Base-by-base conservation (phyloP, 2,797 vertebrate genomes). In the Falco peregrinus region DNA sequence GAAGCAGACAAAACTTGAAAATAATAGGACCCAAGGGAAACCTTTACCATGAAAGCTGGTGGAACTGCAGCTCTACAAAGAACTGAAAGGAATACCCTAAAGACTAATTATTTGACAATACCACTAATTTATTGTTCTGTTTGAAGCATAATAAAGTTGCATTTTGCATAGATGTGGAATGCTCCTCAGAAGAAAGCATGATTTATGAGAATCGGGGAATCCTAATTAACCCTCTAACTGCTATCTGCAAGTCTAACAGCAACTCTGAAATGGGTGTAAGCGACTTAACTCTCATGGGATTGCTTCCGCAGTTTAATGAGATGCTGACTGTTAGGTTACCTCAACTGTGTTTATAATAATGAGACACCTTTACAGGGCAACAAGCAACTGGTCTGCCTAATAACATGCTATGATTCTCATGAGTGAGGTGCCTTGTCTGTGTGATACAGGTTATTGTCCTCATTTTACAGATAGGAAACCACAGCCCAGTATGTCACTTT, bases 71-170 rank as follows among this genome's bases (percentile, higher is more conserved):
- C 28, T 67, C 92, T 83, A 90, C 84, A 84, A 94, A 89, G 90
- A 88, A 93, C 64, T 0, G 0, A 85, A 79, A 92, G 39, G 70
- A 97, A 97, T 91, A 92, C 94, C 86, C 96, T 85, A 31, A 94
- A 94, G 97, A 95, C 91, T 97, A 98, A 97, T 97, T 97, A 98
- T 93, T 92, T 91, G 81, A 77, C 90, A 91, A 80, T 68, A 85
- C 33, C 93, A 86, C 77, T 90, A 95, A 94, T 64, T 59, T 94
- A 92, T 71, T 94, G 67, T 89, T 93, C 80, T 75, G 31, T 92
- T 61, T 90, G 84, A 96, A 75, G 57, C 54, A 82, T 25, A 86
- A 86, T 69, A 82, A 77, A 92, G 56, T 59, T 83, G 45, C 31
- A 60, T 61, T 68, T 88, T 78, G 37, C 3, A 5, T 28, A 70